Evolutionary conservation across 2,888 invertebrate genomes (phyloP).

Genomic region (Ophonus ardosiacus): DNA sequence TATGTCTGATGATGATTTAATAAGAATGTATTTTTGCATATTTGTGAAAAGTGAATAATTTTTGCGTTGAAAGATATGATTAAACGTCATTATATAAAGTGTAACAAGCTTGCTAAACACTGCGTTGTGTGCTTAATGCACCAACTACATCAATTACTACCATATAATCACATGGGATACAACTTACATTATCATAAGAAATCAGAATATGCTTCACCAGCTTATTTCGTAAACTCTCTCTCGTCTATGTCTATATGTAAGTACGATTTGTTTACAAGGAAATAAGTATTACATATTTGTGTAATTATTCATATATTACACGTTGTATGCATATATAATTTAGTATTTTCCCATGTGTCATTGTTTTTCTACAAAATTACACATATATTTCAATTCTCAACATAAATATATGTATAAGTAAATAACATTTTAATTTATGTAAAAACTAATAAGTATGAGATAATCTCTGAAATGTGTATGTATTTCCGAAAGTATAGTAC

Average conservation of each 20-base stretch:
- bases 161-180: slow-evolving; percentile 31
- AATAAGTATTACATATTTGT: background rate
- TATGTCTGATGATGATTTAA: background rate
- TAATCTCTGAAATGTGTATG: too few species aligned
- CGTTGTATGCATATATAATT: background rate
- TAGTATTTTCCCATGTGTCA: background rate
- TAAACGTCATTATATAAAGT: slow-evolving; percentile 51
- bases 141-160: slow-evolving; percentile 51
- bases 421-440: too few species aligned
- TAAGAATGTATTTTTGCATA: background rate
- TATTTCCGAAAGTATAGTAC: too few species aligned
- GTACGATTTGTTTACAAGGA: slow-evolving; percentile 1
- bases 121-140: slow-evolving; percentile 26
- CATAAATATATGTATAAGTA: too few species aligned
- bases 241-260: slow-evolving; percentile 23
- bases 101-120: slow-evolving; percentile 45
- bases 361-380: too few species aligned
- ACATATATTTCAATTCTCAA: too few species aligned
- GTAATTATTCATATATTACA: background rate
- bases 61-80: slow-evolving; percentile 15
- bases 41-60: slow-evolving; percentile 26
- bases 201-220: slow-evolving; percentile 1
- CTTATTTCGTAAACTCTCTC: slow-evolving; percentile 12
- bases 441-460: too few species aligned
- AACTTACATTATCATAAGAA: slow-evolving; percentile 50